Percentiles rank a stretch among this genome's conserved stretches.
phyloP scores from a whole-genome alignment of 2,888 invertebrate species.

The Aspidiotus rigidus region DNA sequence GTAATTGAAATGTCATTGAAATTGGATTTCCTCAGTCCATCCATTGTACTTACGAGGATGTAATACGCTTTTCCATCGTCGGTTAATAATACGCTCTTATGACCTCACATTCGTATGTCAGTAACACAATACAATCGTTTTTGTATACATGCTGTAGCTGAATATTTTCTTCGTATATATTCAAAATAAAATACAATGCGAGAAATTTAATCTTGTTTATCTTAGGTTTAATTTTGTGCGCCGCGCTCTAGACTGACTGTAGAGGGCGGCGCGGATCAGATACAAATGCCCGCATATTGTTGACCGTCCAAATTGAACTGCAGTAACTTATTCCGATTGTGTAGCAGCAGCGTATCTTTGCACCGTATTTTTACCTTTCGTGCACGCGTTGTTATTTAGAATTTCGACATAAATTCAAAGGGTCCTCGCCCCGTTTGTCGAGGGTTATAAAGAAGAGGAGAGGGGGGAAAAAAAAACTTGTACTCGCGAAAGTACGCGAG shows the following conservation, averaged over 20 bases:
- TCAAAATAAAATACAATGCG: conserved; percentile 27
- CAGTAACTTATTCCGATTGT: no score
- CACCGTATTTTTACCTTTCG: neutral
- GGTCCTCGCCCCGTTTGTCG: neutral
- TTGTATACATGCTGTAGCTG: neutral
- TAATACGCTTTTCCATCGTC: conserved; percentile 10
- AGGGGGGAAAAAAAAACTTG: neutral
- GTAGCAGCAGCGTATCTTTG: neutral
- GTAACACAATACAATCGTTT: conserved; percentile 19
- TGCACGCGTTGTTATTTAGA: neutral
- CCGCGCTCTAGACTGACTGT: no score
- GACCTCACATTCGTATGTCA: conserved; percentile 28
- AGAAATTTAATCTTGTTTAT: conserved; percentile 33
- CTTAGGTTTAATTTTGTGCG: conserved; percentile 25
- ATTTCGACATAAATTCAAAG: neutral
- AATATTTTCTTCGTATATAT: conserved; percentile 5
- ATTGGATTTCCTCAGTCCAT: conserved; percentile 19
- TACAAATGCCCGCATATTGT: conserved; percentile 2
- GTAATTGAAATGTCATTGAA: conserved; percentile 30
- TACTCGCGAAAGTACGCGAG: neutral
- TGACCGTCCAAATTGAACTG: neutral
- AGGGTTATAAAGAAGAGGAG: neutral
- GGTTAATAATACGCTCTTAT: conserved; percentile 27
- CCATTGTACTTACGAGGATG: neutral
- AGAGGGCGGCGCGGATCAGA: neutral